Evolutionary conservation across 2,797 vertebrate genomes (phyloP).

Genomic region (Thamnophis elegans): DNA sequence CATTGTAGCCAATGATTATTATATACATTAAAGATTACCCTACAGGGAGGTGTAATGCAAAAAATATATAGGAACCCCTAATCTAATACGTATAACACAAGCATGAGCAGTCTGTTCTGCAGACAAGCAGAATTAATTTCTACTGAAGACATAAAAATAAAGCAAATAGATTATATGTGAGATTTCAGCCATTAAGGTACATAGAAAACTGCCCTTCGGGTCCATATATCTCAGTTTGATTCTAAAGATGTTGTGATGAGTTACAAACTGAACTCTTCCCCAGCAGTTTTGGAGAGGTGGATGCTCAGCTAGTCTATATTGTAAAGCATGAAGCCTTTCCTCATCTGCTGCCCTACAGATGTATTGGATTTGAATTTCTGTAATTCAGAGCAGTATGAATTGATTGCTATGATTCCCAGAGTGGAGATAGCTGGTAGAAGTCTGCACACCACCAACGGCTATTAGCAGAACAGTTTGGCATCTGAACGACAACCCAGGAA

Average conservation of each 20-base stretch:
- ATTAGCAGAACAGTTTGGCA: background rate
- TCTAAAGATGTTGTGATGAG: background rate
- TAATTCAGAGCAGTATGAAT: background rate
- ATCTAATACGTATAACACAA: background rate
- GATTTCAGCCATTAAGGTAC: background rate
- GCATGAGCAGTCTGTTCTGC: background rate
- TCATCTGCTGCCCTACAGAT: background rate
- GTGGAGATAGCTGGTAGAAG: background rate
- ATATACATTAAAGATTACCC: background rate
- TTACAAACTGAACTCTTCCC: background rate
- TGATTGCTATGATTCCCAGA: background rate
- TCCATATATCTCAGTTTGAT: background rate
- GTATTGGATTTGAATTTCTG: background rate
- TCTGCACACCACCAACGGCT: background rate
- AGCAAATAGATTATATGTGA: background rate
- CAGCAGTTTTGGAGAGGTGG: background rate
- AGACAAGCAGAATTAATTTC: background rate
- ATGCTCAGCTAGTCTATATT: background rate
- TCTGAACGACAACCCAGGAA: background rate
- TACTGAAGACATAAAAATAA: background rate
- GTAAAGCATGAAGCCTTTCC: background rate
- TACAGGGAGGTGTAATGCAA: background rate
- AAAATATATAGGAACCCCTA: background rate
- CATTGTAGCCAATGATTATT: background rate
- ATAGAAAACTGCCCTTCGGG: background rate